These are phyloP conservation scores for Solen grandis DNA, from an alignment of 1,140 invertebrate genomes.

Conservation along the genomic window DNA sequence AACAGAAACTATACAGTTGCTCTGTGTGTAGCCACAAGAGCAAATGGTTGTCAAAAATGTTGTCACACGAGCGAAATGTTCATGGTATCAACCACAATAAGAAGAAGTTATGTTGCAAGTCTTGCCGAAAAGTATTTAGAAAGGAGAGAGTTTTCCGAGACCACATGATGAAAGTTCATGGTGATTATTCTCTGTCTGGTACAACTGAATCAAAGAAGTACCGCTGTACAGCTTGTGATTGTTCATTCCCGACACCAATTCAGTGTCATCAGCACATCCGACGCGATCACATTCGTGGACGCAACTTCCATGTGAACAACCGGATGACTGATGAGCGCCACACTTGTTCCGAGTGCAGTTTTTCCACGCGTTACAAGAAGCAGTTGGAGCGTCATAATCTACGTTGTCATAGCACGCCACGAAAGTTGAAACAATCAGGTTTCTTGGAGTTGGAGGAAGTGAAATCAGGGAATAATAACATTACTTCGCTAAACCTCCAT, in stretches of 20 bases:
- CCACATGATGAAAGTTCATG: slow-evolving; percentile 69
- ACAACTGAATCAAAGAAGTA: slow-evolving; percentile 29
- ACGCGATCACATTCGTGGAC: slow-evolving; percentile 62
- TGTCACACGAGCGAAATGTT: slow-evolving; percentile 91
- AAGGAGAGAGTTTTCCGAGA: slow-evolving; percentile 76
- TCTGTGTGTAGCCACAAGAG: slow-evolving; percentile 94
- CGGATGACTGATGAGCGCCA: slow-evolving; percentile 72
- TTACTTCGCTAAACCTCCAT: slow-evolving; percentile 53
- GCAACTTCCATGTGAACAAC: slow-evolving; percentile 60
- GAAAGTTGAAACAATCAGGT: slow-evolving; percentile 36
- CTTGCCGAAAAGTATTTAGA: slow-evolving; percentile 76
- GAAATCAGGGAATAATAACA: slow-evolving; percentile 57
- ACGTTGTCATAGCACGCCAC: slow-evolving; percentile 30
- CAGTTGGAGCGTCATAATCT: slow-evolving; percentile 71
- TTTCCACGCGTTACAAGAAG: slow-evolving; percentile 69
- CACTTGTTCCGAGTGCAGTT: slow-evolving; percentile 82
- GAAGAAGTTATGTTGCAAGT: slow-evolving; percentile 68
- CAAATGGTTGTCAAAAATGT: slow-evolving; percentile 92
- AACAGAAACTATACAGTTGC: slow-evolving; percentile 90
- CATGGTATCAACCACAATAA: slow-evolving; percentile 64
- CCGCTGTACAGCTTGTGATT: slow-evolving; percentile 63
- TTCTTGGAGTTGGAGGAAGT: slow-evolving; percentile 46
- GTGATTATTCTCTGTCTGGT: slow-evolving; percentile 31
- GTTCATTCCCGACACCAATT: slow-evolving; percentile 74
- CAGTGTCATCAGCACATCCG: slow-evolving; percentile 65